phyloP scores from a whole-genome alignment of 2,797 vertebrate genomes.

The Pseudochirops cupreus region DNA sequence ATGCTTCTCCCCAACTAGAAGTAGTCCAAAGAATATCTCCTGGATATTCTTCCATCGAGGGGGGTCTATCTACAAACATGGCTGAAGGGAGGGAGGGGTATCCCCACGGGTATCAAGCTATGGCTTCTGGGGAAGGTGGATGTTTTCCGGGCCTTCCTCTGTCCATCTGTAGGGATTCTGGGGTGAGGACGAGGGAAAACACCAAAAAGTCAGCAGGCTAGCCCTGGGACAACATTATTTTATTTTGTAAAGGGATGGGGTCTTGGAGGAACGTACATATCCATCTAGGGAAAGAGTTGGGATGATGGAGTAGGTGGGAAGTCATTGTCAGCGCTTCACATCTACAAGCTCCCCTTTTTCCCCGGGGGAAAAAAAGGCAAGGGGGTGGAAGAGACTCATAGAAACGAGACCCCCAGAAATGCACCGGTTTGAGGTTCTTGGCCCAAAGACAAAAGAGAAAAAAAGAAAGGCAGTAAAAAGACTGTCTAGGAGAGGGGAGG shows the following conservation, averaged over 20 bases:
- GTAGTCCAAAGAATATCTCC: slow-evolving; percentile 27
- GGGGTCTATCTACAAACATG: not conserved
- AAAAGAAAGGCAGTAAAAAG: not conserved
- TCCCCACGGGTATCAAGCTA: not conserved
- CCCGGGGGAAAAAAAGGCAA: slow-evolving; percentile 47
- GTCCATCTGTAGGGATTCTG: not conserved
- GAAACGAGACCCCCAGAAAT: slow-evolving; percentile 31
- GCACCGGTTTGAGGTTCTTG: slow-evolving; percentile 7
- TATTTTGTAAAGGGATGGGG: not conserved
- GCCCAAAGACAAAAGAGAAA: slow-evolving; percentile 19
- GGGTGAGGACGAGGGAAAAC: not conserved
- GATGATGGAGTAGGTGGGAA: not conserved
- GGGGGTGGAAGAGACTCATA: not conserved
- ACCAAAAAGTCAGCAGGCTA: not conserved
- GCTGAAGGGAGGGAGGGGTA: not conserved
- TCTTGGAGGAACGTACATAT: slow-evolving; percentile 8
- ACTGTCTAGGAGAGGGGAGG: not conserved
- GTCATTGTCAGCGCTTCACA: slow-evolving; percentile 9
- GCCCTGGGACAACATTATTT: not conserved
- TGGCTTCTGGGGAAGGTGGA: not conserved
- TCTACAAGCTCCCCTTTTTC: not conserved
- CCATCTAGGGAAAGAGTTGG: not conserved
- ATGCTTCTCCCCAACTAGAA: slow-evolving; percentile 27
- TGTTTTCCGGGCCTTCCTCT: not conserved
- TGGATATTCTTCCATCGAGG: slow-evolving; percentile 43